These are phyloP conservation scores for Luperina nickerlii DNA, from an alignment of 2,888 invertebrate species.

Conservation along the genomic window DNA sequence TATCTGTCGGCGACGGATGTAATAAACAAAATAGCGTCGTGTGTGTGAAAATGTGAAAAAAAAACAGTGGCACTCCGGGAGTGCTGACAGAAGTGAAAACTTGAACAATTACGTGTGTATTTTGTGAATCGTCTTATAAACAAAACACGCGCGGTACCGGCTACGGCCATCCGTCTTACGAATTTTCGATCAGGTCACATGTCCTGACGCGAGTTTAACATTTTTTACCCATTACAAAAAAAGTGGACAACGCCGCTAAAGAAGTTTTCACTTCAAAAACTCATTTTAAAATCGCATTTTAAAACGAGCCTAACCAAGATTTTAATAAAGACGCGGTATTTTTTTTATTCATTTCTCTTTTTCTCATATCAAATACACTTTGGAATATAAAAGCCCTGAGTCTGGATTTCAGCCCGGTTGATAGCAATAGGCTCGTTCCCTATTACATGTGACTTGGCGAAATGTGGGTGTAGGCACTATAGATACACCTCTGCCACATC, in stretches of 20 bases:
- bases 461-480: too few species aligned
- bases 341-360: not conserved
- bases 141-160: too few species aligned
- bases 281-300: conserved; percentile 17
- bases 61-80: too few species aligned
- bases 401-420: not conserved
- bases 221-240: too few species aligned
- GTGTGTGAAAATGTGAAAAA: not conserved
- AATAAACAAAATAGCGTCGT: conserved; percentile 30
- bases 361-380: not conserved
- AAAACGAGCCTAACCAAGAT: not conserved
- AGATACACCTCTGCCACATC: not conserved
- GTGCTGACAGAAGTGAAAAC: too few species aligned
- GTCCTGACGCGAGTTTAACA: too few species aligned
- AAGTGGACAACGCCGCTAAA: too few species aligned
- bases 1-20: conserved; percentile 44
- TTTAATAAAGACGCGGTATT: not conserved
- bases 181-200: too few species aligned
- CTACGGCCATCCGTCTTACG: too few species aligned
- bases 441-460: not conserved
- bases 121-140: too few species aligned
- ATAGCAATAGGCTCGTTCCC: not conserved
- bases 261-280: too few species aligned
- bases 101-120: too few species aligned
- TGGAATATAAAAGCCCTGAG: not conserved